A percentile compares a stretch with the other conserved stretches of the same genome.
phyloP scores from a whole-genome alignment of 1,140 invertebrate genomes.

The Brachionus paranguensis region DNA sequence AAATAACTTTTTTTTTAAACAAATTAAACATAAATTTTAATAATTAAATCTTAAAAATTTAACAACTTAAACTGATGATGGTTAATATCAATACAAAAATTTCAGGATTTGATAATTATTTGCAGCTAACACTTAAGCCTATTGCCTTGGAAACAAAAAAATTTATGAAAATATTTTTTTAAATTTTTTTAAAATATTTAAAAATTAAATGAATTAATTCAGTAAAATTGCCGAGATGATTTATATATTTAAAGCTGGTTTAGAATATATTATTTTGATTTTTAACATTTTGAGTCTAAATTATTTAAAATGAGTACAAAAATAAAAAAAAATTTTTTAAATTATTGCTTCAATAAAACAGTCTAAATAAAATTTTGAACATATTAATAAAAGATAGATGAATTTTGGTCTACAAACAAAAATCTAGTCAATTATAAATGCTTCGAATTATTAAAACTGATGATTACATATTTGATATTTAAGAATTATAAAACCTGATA shows the following conservation, averaged over 20 bases:
- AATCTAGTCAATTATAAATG: neutral
- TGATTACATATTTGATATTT: neutral
- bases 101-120: neutral
- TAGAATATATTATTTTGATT: too few relatives aligned
- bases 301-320: too few relatives aligned
- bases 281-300: too few relatives aligned
- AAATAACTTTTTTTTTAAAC: neutral
- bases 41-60: neutral
- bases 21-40: neutral
- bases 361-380: too few relatives aligned
- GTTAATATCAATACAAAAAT: neutral
- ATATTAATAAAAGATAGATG: too few relatives aligned
- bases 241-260: too few relatives aligned
- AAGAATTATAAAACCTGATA: neutral
- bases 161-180: neutral
- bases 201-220: neutral
- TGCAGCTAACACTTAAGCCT: neutral
- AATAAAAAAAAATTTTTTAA: too few relatives aligned
- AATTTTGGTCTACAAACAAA: too few relatives aligned
- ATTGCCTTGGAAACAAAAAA: neutral
- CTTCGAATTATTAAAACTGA: neutral
- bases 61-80: neutral
- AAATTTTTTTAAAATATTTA: neutral
- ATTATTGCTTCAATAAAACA: too few relatives aligned
- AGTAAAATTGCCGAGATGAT: neutral